Evolutionary conservation across 2,113 vertebrate genomes (phyloP).

Genomic region (Archilochus colubris): DNA sequence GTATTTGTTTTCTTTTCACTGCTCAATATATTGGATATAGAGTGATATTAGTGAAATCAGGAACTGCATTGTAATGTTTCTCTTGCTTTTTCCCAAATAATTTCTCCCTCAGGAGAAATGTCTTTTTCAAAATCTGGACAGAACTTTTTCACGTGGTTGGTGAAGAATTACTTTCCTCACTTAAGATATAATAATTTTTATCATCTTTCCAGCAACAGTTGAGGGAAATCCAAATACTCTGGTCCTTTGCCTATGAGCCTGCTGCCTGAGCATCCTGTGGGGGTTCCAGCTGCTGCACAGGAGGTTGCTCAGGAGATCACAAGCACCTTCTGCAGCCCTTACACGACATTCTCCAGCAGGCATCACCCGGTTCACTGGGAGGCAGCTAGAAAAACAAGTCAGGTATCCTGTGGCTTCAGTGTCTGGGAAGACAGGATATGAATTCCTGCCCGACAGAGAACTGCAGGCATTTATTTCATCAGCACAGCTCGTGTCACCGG

Average conservation of each 20-base stretch:
- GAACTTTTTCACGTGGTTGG: background rate
- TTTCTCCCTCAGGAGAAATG: background rate
- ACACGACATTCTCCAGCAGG: background rate
- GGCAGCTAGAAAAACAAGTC: no score
- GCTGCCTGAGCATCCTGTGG: background rate
- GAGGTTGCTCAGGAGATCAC: background rate
- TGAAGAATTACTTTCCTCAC: background rate
- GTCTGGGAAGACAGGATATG: background rate
- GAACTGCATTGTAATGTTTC: rapidly evolving
- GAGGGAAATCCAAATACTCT: background rate
- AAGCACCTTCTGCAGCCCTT: background rate
- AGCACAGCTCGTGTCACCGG: no score
- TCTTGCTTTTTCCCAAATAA: background rate
- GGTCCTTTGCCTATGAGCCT: background rate
- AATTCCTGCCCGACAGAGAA: rapidly evolving
- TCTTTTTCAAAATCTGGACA: background rate
- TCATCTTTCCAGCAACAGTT: background rate
- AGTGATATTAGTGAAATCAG: background rate
- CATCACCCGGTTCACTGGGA: background rate
- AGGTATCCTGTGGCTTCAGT: background rate
- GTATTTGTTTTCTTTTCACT: background rate
- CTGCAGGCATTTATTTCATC: rapidly evolving
- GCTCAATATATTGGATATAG: background rate
- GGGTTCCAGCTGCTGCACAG: background rate
- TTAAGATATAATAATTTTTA: background rate